Evolutionary conservation across 2,888 invertebrate genomes (phyloP).

Genomic region (Tubulanus polymorphus): DNA sequence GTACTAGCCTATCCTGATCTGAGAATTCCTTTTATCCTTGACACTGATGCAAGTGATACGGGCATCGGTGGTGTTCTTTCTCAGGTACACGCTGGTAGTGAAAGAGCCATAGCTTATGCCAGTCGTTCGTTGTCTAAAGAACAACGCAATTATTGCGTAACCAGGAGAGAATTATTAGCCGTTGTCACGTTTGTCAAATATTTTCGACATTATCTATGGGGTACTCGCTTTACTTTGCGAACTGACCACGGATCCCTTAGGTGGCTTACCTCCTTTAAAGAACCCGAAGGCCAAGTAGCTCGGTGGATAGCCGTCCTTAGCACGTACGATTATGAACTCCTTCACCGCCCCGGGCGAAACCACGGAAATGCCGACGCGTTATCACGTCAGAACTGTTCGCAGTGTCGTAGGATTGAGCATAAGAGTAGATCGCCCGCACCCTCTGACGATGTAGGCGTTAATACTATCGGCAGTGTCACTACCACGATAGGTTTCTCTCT

Average conservation of each 20-base stretch:
- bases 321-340: slow-evolving; percentile 5
- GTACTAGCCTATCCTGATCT: slow-evolving; percentile 17
- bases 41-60: slow-evolving; percentile 15
- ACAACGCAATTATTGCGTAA: slow-evolving; percentile 17
- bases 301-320: slow-evolving; percentile 9
- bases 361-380: slow-evolving; percentile 20
- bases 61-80: slow-evolving; percentile 17
- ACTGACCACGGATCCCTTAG: slow-evolving; percentile 12
- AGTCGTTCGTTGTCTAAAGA: slow-evolving; percentile 16
- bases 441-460: too few species aligned
- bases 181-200: slow-evolving; percentile 16
- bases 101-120: slow-evolving; percentile 12
- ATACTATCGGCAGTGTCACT: too few species aligned
- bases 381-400: too few species aligned
- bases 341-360: slow-evolving; percentile 7
- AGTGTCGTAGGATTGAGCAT: too few species aligned
- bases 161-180: slow-evolving; percentile 16
- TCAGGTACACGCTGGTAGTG: slow-evolving; percentile 14
- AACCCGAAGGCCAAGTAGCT: slow-evolving; percentile 12
- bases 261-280: slow-evolving; percentile 10
- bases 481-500: too few species aligned
- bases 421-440: too few species aligned
- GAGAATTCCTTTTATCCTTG: slow-evolving; percentile 13
- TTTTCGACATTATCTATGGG: slow-evolving; percentile 15
- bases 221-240: slow-evolving; percentile 6